phyloP scores from a whole-genome alignment of 1,140 invertebrate genomes.

The Brachionus calyciflorus region DNA sequence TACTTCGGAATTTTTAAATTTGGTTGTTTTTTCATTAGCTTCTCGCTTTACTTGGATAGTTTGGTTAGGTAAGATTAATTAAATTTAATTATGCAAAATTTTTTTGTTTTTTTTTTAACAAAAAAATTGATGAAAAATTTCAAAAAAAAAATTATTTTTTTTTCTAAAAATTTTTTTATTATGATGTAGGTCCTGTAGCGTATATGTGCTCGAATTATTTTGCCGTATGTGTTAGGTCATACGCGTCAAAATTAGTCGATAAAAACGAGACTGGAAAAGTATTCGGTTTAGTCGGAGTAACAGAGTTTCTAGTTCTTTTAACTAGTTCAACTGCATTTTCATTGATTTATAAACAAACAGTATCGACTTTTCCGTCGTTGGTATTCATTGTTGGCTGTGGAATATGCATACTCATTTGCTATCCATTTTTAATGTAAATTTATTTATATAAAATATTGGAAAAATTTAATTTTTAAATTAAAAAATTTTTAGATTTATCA shows the following conservation, averaged over 20 bases:
- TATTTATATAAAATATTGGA: not conserved
- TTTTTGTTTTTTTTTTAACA: too few relatives aligned
- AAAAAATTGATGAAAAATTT: not conserved
- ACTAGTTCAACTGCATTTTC: conserved; percentile 34
- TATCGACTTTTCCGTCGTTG: conserved; percentile 29
- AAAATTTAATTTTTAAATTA: not conserved
- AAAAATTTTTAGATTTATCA: conserved; percentile 13
- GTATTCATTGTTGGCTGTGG: conserved; percentile 7
- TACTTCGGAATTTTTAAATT: conserved; percentile 41
- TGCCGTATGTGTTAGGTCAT: conserved; percentile 29
- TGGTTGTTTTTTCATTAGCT: conserved; percentile 27
- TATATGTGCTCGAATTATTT: conserved; percentile 45
- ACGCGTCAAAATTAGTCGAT: conserved; percentile 37
- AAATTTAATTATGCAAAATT: not conserved
- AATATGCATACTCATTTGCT: conserved; percentile 19
- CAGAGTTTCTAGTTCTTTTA: conserved; percentile 19
- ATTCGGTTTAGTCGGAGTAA: conserved; percentile 32
- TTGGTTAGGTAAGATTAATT: conserved; percentile 10
- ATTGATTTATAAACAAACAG: conserved; percentile 27
- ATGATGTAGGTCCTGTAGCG: conserved; percentile 6
- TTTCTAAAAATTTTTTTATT: not conserved
- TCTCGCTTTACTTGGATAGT: not conserved
- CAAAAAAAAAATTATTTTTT: too few relatives aligned
- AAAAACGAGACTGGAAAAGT: conserved; percentile 43
- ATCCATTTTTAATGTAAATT: conserved; percentile 44